Conservation (phyloP, 2,888 invertebrate species). For the Mayetiola destructor region DNA sequence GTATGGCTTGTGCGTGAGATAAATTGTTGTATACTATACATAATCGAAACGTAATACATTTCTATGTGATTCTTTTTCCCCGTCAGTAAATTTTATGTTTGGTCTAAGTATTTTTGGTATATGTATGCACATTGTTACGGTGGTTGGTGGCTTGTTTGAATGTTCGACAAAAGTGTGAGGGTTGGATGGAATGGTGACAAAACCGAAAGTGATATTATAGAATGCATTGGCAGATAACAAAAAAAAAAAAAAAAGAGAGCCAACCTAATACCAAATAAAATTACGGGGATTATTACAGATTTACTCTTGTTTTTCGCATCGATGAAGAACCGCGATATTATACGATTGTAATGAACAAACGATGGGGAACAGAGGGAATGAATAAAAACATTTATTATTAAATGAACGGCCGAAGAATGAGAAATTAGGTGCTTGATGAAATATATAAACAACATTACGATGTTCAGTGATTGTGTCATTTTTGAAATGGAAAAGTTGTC, state of each 20-base stretch:
- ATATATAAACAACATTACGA: background rate
- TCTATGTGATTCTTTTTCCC: background rate
- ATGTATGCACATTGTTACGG: too few relatives aligned
- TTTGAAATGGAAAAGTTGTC: background rate
- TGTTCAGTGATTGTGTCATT: too few relatives aligned
- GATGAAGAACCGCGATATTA: background rate
- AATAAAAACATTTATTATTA: constrained; percentile 12
- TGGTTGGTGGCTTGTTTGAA: too few relatives aligned
- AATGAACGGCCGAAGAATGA: constrained; percentile 10
- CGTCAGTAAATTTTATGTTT: background rate
- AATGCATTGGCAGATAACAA: constrained; percentile 11
- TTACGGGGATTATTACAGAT: constrained; percentile 10
- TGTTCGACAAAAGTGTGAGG: background rate
- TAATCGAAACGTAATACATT: constrained; percentile 5
- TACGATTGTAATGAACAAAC: background rate
- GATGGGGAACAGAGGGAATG: background rate
- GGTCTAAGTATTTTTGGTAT: too few relatives aligned
- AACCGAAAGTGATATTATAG: constrained; percentile 10
- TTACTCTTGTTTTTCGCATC: background rate
- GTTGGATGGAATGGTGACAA: background rate
- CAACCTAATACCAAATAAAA: constrained; percentile 9
- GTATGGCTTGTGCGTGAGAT: background rate
- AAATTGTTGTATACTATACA: background rate
- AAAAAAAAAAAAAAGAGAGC: constrained; percentile 6
- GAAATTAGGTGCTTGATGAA: constrained; percentile 8